Conservation (phyloP, 2,113 vertebrate species). For the Periophthalmus modestus region DNA sequence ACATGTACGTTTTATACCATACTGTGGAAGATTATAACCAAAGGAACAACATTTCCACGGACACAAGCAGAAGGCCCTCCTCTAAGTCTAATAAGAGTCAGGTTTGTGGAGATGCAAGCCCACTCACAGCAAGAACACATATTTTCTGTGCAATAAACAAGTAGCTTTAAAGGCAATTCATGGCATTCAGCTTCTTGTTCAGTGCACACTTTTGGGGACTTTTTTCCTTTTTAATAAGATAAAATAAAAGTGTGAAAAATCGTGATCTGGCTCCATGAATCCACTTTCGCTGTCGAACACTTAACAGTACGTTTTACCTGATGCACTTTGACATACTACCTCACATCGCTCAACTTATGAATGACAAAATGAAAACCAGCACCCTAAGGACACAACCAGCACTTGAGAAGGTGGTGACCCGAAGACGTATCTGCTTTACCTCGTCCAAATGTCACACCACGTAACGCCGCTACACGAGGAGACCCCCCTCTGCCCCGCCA, state of each 20-base stretch:
- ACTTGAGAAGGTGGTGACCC: slow-evolving; percentile 34
- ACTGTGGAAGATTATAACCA: too few relatives aligned
- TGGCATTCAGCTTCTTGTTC: too few relatives aligned
- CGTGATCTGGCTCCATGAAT: too few relatives aligned
- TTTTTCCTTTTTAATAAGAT: too few relatives aligned
- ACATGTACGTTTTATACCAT: too few relatives aligned
- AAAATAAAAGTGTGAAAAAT: neutral
- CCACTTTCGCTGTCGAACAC: neutral
- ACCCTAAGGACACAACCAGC: slow-evolving; percentile 45
- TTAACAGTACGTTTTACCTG: neutral
- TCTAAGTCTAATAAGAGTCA: too few relatives aligned
- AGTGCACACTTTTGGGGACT: too few relatives aligned
- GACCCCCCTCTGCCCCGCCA: slow-evolving; percentile 79
- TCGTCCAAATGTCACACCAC: slow-evolving; percentile 56
- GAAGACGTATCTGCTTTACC: slow-evolving; percentile 55
- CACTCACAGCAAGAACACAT: too few relatives aligned
- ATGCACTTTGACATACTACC: neutral
- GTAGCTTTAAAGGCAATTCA: neutral
- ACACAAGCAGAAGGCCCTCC: too few relatives aligned
- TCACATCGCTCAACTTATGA: slow-evolving; percentile 23
- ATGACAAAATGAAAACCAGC: slow-evolving; percentile 45
- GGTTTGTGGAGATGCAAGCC: too few relatives aligned
- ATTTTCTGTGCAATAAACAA: too few relatives aligned
- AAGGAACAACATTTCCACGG: too few relatives aligned
- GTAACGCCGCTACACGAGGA: slow-evolving; percentile 71